Evolutionary conservation across 2,888 invertebrate species (phyloP).

Genomic region (Idaea dimidiata): DNA sequence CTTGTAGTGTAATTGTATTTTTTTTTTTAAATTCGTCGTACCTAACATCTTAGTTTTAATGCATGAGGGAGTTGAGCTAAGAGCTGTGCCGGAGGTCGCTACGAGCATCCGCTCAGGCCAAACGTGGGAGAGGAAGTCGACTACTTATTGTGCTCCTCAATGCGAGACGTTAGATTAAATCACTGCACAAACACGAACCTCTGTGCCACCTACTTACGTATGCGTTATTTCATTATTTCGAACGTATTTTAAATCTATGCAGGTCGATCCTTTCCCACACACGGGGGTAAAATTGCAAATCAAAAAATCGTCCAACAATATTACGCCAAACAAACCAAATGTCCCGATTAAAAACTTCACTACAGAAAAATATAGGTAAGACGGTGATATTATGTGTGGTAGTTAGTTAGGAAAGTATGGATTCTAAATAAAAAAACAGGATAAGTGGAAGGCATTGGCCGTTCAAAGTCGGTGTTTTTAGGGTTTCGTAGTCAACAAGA

Average conservation of each 20-base stretch:
- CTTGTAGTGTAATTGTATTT: background rate
- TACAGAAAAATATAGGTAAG: conserved; percentile 4
- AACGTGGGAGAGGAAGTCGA: conserved; percentile 78
- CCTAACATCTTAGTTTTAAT: conserved; percentile 34
- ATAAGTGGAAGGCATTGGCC: conserved; percentile 6
- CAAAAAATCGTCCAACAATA: background rate
- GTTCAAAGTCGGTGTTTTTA: conserved; percentile 13
- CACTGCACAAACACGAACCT: conserved; percentile 41
- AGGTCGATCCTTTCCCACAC: background rate
- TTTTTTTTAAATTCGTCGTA: conserved; percentile 14
- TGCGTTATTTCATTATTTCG: conserved; percentile 32
- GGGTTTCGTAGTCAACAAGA: no score
- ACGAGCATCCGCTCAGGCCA: conserved; percentile 67
- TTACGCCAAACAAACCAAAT: background rate
- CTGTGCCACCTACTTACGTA: conserved; percentile 32
- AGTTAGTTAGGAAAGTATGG: no score
- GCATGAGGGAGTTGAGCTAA: conserved; percentile 49
- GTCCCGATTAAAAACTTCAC: background rate
- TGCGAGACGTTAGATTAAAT: conserved; percentile 70
- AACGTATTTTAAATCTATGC: background rate
- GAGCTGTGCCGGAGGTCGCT: conserved; percentile 63
- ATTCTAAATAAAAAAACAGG: background rate
- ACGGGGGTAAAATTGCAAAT: background rate
- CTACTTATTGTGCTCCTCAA: conserved; percentile 78
- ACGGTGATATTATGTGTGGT: no score